Conservation (phyloP, 2,888 invertebrate species). For the Torymus tubicola region DNA sequence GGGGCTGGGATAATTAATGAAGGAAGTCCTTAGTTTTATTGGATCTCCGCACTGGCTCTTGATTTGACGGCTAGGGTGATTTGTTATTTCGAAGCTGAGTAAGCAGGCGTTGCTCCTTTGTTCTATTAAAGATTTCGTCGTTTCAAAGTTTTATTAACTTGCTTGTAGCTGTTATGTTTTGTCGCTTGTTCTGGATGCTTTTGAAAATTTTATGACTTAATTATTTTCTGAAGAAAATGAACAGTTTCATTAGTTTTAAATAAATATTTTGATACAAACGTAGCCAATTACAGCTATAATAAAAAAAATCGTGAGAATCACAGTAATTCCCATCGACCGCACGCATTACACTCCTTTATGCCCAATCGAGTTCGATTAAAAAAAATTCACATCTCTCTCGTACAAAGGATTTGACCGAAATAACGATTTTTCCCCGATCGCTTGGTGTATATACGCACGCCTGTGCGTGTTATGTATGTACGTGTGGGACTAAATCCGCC, state of each 20-base stretch:
- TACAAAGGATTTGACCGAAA: not conserved
- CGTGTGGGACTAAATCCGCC: conserved; percentile 30
- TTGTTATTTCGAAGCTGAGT: conserved; percentile 9
- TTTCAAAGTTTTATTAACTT: not conserved
- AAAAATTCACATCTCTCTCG: conserved; percentile 7
- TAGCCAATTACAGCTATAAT: too few relatives aligned
- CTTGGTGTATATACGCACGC: too few relatives aligned
- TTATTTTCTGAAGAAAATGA: too few relatives aligned
- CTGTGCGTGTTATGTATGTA: not conserved
- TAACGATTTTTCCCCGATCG: conserved; percentile 9
- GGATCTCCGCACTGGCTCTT: not conserved
- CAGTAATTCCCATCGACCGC: not conserved
- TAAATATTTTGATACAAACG: not conserved
- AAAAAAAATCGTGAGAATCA: conserved; percentile 31
- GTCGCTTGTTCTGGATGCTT: too few relatives aligned
- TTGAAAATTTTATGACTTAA: too few relatives aligned
- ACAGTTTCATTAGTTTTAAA: not conserved
- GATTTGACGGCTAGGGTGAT: conserved; percentile 10
- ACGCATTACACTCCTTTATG: not conserved
- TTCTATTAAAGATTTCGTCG: not conserved
- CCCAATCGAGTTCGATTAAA: conserved; percentile 9
- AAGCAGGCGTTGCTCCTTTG: not conserved
- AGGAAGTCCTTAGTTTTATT: conserved; percentile 5
- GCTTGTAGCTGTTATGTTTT: too few relatives aligned
- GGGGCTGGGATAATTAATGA: conserved; percentile 18